Base-by-base conservation (phyloP, 2,113 vertebrate genomes). In the Hyla sarda region DNA sequence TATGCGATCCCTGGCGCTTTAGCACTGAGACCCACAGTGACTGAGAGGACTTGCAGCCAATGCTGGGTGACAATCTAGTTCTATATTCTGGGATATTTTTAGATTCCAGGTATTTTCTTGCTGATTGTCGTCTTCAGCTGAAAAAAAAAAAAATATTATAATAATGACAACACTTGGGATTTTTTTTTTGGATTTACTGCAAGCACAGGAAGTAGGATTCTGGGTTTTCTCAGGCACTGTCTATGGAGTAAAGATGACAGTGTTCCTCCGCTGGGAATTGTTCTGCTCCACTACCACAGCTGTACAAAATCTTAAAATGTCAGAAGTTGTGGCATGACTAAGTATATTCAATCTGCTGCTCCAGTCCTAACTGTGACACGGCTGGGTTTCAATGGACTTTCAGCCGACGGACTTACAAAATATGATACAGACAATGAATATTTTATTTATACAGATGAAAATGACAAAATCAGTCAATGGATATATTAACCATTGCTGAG, bases 301-400 rank as follows among this genome's bases (percentile, higher is more conserved):
- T 86, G 65, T 81, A 86, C 11, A 48, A 72, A 80, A 86, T 86
- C 65, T 86, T 80, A 73, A 71, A 86, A 86, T 76, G 76, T 86
- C 84, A 86, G 76, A 17, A 79, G 62, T 54, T 86, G 65, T 86
- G 76, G 34, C 50, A 34, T 60, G 76, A 80, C 77, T 41, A 74
- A 47, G 37, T 72, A 56, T 67, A 79, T 85, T 85, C 75, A 69
- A 41, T 79, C 45, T 85, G 74, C 32, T 69, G 60, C 34, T 79
- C 30, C 69, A 23, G 47, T 78, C 30, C 58, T 48, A 8, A 52
- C 84, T 85, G 30, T 41, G 75, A 13, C 28, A 30, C 34, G 60
- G 47, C 58, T 77, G 28, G 32, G 25, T 30, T 84, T 77, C 21
- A 76, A 6, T 19, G 28, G 58, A 67, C 16, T 60, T 74, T 45